phyloP scores from a whole-genome alignment of 1,140 invertebrate species.

The Pseudomyrmex cubaensis region DNA sequence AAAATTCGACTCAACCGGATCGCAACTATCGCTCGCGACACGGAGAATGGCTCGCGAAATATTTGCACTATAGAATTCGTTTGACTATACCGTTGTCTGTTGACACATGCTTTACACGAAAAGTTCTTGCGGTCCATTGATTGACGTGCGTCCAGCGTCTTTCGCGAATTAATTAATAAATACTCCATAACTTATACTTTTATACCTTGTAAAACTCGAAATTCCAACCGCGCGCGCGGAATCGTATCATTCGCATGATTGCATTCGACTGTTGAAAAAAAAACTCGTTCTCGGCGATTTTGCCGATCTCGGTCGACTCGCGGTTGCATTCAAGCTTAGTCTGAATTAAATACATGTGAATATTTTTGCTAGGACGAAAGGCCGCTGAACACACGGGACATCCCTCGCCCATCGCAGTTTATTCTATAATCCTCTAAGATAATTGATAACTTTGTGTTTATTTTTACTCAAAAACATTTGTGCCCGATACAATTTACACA shows the following conservation, averaged over 20 bases:
- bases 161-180: constrained; percentile 80
- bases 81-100: constrained; percentile 32
- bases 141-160: constrained; percentile 77
- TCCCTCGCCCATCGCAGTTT: constrained; percentile 60
- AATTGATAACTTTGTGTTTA: constrained; percentile 20
- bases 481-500: constrained; percentile 19
- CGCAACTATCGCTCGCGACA: constrained; percentile 11
- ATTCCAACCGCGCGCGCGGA: constrained; percentile 58
- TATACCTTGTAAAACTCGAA: constrained; percentile 82
- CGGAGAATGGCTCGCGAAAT: constrained; percentile 33
- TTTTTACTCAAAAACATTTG: constrained; percentile 32
- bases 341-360: constrained; percentile 80
- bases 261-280: background rate
- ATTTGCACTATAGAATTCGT: constrained; percentile 37
- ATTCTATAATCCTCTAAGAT: constrained; percentile 40
- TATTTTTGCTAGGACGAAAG: constrained; percentile 73
- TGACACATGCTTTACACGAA: constrained; percentile 50
- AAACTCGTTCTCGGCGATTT: background rate
- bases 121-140: constrained; percentile 58
- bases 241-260: background rate
- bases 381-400: constrained; percentile 78
- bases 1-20: background rate
- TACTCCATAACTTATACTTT: constrained; percentile 76
- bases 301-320: background rate
- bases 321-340: constrained; percentile 80